Conservation (phyloP, 2,888 invertebrate genomes). For the Diadromus collaris region DNA sequence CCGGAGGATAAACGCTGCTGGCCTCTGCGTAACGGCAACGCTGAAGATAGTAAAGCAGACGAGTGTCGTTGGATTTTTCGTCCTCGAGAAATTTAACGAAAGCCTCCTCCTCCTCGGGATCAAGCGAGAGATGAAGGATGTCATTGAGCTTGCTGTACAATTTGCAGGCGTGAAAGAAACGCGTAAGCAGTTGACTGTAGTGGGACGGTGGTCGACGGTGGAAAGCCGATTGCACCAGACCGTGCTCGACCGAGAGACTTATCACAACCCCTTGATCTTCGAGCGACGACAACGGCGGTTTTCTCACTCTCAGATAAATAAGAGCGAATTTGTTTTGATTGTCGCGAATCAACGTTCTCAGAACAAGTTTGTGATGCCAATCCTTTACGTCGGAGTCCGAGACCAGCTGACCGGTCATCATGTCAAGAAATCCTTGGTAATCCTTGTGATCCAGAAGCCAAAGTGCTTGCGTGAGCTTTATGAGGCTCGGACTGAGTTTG, state of each 20-base stretch:
- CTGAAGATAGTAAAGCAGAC: slow-evolving; percentile 87
- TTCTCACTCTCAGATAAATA: slow-evolving; percentile 85
- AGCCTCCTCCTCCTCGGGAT: slow-evolving; percentile 84
- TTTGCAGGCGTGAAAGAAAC: slow-evolving; percentile 76
- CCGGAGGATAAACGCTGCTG: slow-evolving; percentile 58
- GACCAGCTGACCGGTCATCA: slow-evolving; percentile 74
- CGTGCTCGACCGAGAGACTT: slow-evolving; percentile 74
- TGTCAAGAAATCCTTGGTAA: slow-evolving; percentile 83
- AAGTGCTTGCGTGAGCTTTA: slow-evolving; percentile 91
- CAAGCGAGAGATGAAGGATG: slow-evolving; percentile 84
- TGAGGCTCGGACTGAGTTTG: slow-evolving; percentile 86
- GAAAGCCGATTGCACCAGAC: slow-evolving; percentile 76
- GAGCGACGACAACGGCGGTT: slow-evolving; percentile 82
- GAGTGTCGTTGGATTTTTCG: slow-evolving; percentile 85
- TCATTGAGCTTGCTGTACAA: slow-evolving; percentile 72
- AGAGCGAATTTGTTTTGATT: slow-evolving; percentile 87
- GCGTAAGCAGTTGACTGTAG: slow-evolving; percentile 72
- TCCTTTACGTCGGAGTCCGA: slow-evolving; percentile 82
- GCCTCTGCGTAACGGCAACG: slow-evolving; percentile 80
- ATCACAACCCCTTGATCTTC: slow-evolving; percentile 79
- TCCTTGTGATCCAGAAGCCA: slow-evolving; percentile 95
- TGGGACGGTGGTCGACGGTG: slow-evolving; percentile 74
- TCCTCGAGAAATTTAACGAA: slow-evolving; percentile 85
- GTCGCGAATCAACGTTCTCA: slow-evolving; percentile 86
- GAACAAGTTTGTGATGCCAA: slow-evolving; percentile 88